Evolutionary conservation across 92 coral and sea anemone genomes (phyloP).

Genomic region (Porites divaricata): DNA sequence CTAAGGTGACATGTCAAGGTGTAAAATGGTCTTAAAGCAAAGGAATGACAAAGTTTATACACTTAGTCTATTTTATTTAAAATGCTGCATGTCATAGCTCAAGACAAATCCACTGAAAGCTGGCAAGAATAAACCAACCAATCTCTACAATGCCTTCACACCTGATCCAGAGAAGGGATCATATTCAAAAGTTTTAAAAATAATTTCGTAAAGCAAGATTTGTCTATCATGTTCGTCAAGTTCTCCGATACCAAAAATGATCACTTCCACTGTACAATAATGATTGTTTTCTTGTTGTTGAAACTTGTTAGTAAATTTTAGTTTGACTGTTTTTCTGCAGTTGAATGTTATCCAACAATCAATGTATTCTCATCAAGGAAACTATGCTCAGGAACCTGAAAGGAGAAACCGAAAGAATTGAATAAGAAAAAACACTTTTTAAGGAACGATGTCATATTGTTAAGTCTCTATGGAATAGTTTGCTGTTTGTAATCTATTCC

Average conservation of each 20-base stretch:
- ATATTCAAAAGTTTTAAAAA: neutral
- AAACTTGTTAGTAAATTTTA: neutral
- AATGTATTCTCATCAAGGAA: constrained; percentile 68
- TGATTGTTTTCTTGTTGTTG: constrained; percentile 6
- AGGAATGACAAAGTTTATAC: neutral
- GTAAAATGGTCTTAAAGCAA: neutral
- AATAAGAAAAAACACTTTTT: neutral
- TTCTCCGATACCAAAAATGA: neutral
- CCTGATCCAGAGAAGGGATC: neutral
- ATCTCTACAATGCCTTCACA: neutral
- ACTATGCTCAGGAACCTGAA: constrained; percentile 73
- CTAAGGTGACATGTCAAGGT: no score
- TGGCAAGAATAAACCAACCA: neutral
- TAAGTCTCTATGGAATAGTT: no score
- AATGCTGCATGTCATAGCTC: constrained; percentile 21
- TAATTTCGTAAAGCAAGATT: neutral
- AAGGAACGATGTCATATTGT: neutral
- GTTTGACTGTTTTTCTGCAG: neutral
- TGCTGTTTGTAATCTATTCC: no score
- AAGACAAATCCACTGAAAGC: constrained; percentile 31
- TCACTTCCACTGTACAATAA: constrained; percentile 31
- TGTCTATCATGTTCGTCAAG: constrained; percentile 5
- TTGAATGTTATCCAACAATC: constrained; percentile 55
- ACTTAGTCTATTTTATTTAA: constrained; percentile 29
- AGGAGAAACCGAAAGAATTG: neutral